Conservation (phyloP, 1,140 invertebrate species). For the Mercenaria mercenaria region DNA sequence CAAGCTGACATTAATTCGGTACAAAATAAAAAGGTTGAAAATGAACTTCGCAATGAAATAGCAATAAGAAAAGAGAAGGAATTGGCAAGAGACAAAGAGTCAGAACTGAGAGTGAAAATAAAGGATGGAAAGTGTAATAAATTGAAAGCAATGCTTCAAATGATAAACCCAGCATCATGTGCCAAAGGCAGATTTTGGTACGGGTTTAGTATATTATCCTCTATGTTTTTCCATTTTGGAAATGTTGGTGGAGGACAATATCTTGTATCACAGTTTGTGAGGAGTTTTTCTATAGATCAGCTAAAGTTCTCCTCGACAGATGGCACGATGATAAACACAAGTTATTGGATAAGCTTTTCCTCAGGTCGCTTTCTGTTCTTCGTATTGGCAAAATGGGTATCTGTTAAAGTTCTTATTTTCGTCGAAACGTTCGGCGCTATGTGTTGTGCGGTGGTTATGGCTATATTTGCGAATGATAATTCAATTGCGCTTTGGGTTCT, state of each 20-base stretch:
- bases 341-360: constrained; percentile 75
- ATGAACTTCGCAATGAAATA: no score
- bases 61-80: no score
- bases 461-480: constrained; percentile 58
- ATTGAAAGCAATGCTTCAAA: background rate
- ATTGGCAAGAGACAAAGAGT: no score
- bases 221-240: constrained; percentile 71
- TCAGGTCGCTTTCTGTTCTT: constrained; percentile 68
- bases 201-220: constrained; percentile 67
- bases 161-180: constrained; percentile 74
- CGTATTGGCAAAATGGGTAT: constrained; percentile 68
- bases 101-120: no score
- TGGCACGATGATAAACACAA: constrained; percentile 70
- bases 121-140: no score
- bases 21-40: no score
- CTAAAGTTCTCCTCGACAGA: constrained; percentile 61
- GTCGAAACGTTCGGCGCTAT: constrained; percentile 63
- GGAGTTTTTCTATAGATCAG: constrained; percentile 71
- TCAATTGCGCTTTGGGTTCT: constrained; percentile 65
- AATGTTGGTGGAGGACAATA: constrained; percentile 72
- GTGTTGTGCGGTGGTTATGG: constrained; percentile 53
- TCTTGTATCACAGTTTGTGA: constrained; percentile 71
- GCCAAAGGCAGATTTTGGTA: constrained; percentile 62
- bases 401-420: constrained; percentile 69
- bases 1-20: background rate